Evolutionary conservation across 2,797 vertebrate genomes (phyloP).

Genomic region (Chiroxiphia lanceolata): DNA sequence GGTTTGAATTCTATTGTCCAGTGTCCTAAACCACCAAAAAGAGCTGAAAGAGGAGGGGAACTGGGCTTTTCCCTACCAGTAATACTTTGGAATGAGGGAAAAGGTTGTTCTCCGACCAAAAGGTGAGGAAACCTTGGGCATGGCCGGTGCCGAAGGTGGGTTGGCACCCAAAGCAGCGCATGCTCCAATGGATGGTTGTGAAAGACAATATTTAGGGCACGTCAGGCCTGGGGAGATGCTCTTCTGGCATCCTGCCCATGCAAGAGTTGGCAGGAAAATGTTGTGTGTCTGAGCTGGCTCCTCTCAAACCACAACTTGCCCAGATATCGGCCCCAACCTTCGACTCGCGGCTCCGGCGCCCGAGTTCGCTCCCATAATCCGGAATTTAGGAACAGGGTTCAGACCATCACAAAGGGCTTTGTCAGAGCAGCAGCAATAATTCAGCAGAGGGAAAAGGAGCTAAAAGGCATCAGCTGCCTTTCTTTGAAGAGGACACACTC

Average conservation of each 20-base stretch:
- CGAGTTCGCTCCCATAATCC: accelerated
- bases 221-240: neutral
- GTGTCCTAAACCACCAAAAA: neutral
- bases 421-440: neutral
- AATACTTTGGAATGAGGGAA: neutral
- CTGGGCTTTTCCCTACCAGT: neutral
- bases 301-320: neutral
- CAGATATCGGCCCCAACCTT: neutral
- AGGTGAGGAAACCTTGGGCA: neutral
- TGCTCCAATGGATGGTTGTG: neutral
- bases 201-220: neutral
- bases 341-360: accelerated
- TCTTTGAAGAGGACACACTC: neutral
- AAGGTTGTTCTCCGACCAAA: neutral
- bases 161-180: neutral
- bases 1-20: neutral
- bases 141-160: accelerated
- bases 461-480: neutral
- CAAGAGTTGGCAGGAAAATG: neutral
- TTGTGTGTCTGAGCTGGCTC: neutral
- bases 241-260: neutral
- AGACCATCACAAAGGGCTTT: neutral
- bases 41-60: neutral
- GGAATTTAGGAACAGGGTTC: neutral
- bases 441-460: neutral